phyloP scores from a whole-genome alignment of 1,140 invertebrate species.

The Cherax destructor region DNA sequence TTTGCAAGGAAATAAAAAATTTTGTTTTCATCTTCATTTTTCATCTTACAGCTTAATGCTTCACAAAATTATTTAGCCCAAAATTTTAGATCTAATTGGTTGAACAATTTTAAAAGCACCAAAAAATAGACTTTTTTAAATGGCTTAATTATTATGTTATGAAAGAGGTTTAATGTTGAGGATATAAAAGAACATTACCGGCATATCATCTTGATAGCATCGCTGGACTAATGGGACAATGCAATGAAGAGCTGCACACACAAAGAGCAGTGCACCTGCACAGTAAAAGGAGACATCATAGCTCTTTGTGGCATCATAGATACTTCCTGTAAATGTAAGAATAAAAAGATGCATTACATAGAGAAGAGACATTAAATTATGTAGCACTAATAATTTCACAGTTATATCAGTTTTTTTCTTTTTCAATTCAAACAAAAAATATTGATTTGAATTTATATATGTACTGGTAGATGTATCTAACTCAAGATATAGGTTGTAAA shows the following conservation, averaged over 20 bases:
- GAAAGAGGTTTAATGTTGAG: background rate
- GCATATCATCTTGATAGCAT: background rate
- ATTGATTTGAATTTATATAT: conserved; percentile 32
- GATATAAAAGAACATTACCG: conserved; percentile 4
- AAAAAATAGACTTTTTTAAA: background rate
- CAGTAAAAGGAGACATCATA: conserved; percentile 94
- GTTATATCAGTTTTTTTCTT: conserved; percentile 27
- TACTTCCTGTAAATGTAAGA: conserved; percentile 82
- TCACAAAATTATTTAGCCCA: background rate
- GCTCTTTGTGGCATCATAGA: conserved; percentile 90
- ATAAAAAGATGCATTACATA: conserved; percentile 23
- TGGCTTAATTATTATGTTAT: no score
- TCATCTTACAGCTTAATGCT: no score
- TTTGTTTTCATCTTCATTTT: no score
- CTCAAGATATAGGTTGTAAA: background rate
- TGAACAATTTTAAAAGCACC: background rate
- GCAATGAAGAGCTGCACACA: conserved; percentile 76
- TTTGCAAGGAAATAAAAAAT: no score
- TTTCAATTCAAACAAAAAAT: conserved; percentile 7
- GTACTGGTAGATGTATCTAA: conserved; percentile 2
- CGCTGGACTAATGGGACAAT: conserved; percentile 59
- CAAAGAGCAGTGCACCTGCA: conserved; percentile 90
- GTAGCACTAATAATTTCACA: background rate
- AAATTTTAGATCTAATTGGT: background rate
- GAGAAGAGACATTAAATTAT: background rate